Evolutionary conservation across 2,888 invertebrate species (phyloP), one percentile per base, ranked within the genome.

Genomic region (Tridacna gigas): DNA sequence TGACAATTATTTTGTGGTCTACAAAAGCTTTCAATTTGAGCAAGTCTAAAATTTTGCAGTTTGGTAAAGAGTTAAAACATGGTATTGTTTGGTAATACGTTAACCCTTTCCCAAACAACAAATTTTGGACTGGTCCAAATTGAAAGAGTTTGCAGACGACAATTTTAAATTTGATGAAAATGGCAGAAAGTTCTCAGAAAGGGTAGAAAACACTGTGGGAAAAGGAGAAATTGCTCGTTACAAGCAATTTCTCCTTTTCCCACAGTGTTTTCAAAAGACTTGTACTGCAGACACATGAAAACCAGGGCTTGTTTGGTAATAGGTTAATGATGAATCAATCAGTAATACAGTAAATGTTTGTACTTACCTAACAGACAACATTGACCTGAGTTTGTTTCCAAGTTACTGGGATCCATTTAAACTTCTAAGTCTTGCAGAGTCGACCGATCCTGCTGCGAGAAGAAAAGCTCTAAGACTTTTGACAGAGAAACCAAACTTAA

Each of bases 371-470:
- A 51, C 25, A 71, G 71, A 51, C 51, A 37, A 22, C 47, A 25
- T 26, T 22, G 51, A 22, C 22, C 15, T n/a, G 22, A 51, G 51
- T 71, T 25, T 71, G 22, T 71, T 71, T 25, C 25, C 71, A 7
- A 71, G 51, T 47, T n/a, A 26, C 25, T 51, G 48, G 22, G 82
- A 85, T 51, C 84, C 84, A 28, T 61, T 20, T 15, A 51, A 82
- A 37, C 69, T 85, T 26, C 48, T 85, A 22, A 47, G 77, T 11
- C 77, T 85, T 13, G 79, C 77, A 13, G 84, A 85, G 77, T 85
- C 84, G 5, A 51, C 51, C 9, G 77, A 85, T 51, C 79, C 82
- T 18, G 47, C 65, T 7, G 67, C 71, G 9, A 67, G 84, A 37
- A 74, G 74, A 45, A 47, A 67, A 26, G 84, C 79, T 18, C 77